Evolutionary conservation across 1,140 invertebrate species (phyloP), one percentile per base, ranked within the genome.

Genomic region (Penaeus chinensis): DNA sequence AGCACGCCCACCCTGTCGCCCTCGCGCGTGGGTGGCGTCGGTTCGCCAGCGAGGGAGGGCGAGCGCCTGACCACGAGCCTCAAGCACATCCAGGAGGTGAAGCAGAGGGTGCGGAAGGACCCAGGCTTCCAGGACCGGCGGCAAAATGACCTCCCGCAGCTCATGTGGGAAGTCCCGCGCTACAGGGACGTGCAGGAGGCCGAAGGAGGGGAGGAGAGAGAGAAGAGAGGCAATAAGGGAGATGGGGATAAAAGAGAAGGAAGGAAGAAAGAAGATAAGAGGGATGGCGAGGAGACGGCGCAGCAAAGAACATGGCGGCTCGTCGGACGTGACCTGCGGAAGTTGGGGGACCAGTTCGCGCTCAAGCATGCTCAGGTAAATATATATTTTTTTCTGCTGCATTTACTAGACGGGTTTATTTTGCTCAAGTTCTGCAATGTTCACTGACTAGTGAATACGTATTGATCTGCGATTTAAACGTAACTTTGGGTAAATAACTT

Each of bases 341-440:
- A 65, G 71, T 54, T 87, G 13, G 86, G 80, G 42, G 86, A 87
- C 61, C 54, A 87, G 32, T 87, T 87, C 65, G 69, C 82, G 63
- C 20, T 27, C 7, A 76, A 82, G 60, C 77, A n/a, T 37, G 71
- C 65, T 47, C 82, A 77, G 78, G 86, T 87, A 76, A 63, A 81
- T 77, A 74, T 74, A n/a, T 27, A 2, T n/a, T 24, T 74, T 18
- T 74, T 32, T 32, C 19, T 7, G 10, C 16, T 74, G 18, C 27
- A 19, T 74, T 27, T 32, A n/a, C 42, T 37, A 42, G 37, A 42
- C 7, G 0, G 1, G 37, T 42, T 42, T 4, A 42, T 42, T 42
- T 42, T 42, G 37, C 7, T 42, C 2, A 42, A 8, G 4, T 42
- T 32, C 32, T 32, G 32, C 2, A 32, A 16, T 54, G 16, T 54